Evolutionary conservation across 1,140 invertebrate genomes (phyloP).

Genomic region (Calosoma granatense): DNA sequence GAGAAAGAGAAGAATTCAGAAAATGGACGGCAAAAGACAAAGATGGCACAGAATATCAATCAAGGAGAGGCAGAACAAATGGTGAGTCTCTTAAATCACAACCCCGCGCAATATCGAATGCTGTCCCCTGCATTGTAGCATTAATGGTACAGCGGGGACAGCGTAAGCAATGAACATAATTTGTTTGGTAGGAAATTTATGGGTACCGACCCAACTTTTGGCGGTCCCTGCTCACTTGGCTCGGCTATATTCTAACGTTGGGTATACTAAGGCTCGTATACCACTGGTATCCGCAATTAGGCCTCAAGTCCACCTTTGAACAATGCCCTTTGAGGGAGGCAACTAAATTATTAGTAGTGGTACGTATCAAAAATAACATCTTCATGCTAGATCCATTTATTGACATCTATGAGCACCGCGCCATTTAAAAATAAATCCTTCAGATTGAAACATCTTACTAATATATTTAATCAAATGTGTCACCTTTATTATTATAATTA

Average conservation of each 20-base stretch:
- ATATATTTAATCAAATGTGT: too few relatives aligned
- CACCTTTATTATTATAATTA: too few relatives aligned
- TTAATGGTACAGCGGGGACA: too few relatives aligned
- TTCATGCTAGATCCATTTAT: neutral
- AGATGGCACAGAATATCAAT: neutral
- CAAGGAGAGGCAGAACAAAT: neutral
- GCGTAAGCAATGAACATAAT: too few relatives aligned
- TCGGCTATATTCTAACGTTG: slow-evolving; percentile 51
- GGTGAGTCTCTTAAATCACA: neutral
- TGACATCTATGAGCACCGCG: too few relatives aligned
- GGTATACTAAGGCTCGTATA: slow-evolving; percentile 71
- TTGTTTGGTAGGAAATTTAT: neutral
- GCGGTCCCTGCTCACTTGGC: slow-evolving; percentile 29
- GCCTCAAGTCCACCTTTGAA: slow-evolving; percentile 61
- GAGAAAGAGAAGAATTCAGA: neutral
- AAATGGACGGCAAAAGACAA: neutral
- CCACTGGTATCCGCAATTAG: slow-evolving; percentile 78
- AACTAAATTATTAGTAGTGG: slow-evolving; percentile 65
- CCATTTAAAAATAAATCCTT: too few relatives aligned
- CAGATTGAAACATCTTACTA: too few relatives aligned
- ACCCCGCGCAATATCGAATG: neutral
- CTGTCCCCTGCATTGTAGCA: too few relatives aligned
- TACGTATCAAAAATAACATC: slow-evolving; percentile 41
- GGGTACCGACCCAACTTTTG: neutral
- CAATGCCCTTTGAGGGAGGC: slow-evolving; percentile 61